Evolutionary conservation across 2,113 vertebrate species (phyloP).

Genomic region (Ceyx melanurus): DNA sequence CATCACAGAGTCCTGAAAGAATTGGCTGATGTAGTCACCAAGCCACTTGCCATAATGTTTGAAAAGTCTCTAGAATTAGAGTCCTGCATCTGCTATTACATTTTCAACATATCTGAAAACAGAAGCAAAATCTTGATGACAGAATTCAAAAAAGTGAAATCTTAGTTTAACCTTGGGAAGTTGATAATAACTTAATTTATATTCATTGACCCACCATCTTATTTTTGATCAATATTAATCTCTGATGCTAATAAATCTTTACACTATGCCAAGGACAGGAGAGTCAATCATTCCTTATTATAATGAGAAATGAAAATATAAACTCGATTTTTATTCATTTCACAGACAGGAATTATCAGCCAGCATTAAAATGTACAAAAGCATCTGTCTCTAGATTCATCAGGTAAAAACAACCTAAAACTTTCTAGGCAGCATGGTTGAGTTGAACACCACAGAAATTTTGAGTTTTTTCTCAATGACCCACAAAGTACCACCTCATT

Average conservation of each 20-base stretch:
- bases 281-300: constrained; percentile 31
- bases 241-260: constrained; percentile 49
- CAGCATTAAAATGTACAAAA: background rate
- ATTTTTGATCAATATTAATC: constrained; percentile 57
- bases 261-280: constrained; percentile 9
- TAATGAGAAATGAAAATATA: background rate
- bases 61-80: background rate
- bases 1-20: too few relatives aligned
- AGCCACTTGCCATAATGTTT: too few relatives aligned
- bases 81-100: background rate
- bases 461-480: background rate
- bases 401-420: background rate
- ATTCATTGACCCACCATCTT: constrained; percentile 2
- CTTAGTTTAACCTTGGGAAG: constrained; percentile 22
- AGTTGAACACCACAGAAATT: background rate
- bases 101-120: background rate
- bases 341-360: background rate
- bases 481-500: background rate
- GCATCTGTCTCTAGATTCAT: background rate
- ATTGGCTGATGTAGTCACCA: too few relatives aligned
- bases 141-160: background rate
- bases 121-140: background rate
- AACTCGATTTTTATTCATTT: background rate
- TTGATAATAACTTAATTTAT: constrained; percentile 25
- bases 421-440: background rate